Base-by-base conservation (phyloP, 1,140 invertebrate species). In the Temnothorax longispinosus region DNA sequence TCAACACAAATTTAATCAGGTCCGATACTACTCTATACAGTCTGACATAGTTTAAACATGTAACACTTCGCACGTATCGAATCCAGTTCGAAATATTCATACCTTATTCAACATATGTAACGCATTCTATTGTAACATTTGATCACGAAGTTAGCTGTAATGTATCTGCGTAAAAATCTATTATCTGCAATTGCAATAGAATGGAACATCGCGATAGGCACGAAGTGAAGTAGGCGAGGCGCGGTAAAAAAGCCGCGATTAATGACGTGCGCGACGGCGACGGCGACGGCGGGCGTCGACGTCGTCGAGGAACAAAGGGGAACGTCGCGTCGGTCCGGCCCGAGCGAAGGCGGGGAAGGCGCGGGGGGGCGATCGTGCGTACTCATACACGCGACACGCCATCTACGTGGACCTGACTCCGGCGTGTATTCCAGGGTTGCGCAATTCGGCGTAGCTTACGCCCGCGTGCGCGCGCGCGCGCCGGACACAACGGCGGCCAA, bases 381-480 rank as follows among this genome's bases (percentile, higher is more conserved):
- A 80, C 50, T 67, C 78, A 62, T 32, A 69, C 65, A 47, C 21
- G 74, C 35, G 38, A 88, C 67, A 89, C 88, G 89, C 88, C 89
- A 90, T 89, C 88, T 90, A 90, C 56, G 64, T 87, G 47, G n/a
- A 32, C 10, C 54, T 10, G 78, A 21, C 50, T 86, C 74, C 54
- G 71, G 71, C 76, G 88, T 84, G 38, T 85, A 76, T 89, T 86
- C 74, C 86, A 89, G 77, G 75, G 74, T 90, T 89, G 78, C 88
- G 89, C 89, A 92, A 93, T 86, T 86, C 89, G 91, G 93, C 85
- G 64, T 71, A 80, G 88, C 86, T 86, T 58, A 21, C 54, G 54
- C 11, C 10, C 8, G 62, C 15, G 21, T 11, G 27, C 58, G 62
- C 38, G 64, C 15, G 35, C 89, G 87, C 87, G 87, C 88, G 87